Percentiles rank a stretch among this genome's conserved stretches.
phyloP scores from a whole-genome alignment of 2,797 vertebrate species.

The Meda fulgida region DNA sequence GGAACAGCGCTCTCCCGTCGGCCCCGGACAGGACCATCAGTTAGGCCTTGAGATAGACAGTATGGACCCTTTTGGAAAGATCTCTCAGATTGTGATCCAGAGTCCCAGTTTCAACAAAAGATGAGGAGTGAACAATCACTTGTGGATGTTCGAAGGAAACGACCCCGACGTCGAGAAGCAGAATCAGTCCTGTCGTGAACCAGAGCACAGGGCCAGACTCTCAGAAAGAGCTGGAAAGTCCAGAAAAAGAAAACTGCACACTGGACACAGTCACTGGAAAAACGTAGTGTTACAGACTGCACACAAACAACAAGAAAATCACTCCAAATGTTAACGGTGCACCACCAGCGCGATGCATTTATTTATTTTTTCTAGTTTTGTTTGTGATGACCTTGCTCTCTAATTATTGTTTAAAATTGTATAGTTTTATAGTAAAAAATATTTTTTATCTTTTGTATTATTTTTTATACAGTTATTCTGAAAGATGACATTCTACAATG shows the following conservation, averaged over 20 bases:
- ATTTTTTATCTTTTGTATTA: conserved; percentile 11
- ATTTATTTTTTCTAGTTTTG: conserved; percentile 53
- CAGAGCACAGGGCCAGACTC: conserved; percentile 14
- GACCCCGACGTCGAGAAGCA: conserved; percentile 33
- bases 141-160: conserved; percentile 31
- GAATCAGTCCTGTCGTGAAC: conserved; percentile 24
- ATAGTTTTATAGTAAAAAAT: not conserved
- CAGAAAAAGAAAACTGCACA: conserved; percentile 17
- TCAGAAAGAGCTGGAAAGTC: conserved; percentile 19
- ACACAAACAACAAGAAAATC: conserved; percentile 13
- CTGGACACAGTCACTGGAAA: conserved; percentile 9
- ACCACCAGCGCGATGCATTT: conserved; percentile 27
- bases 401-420: conserved; percentile 2
- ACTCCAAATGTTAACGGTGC: conserved; percentile 48
- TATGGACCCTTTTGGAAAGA: conserved; percentile 86
- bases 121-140: conserved; percentile 60
- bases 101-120: conserved; percentile 91
- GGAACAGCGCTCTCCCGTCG: conserved; percentile 53
- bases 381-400: not conserved
- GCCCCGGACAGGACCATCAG: conserved; percentile 42
- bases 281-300: conserved; percentile 2
- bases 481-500: not conserved
- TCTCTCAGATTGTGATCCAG: conserved; percentile 82
- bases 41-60: conserved; percentile 70
- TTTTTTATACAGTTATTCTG: not conserved